Conservation (phyloP, 2,888 invertebrate genomes). For the Lissocephala sabroskyi region DNA sequence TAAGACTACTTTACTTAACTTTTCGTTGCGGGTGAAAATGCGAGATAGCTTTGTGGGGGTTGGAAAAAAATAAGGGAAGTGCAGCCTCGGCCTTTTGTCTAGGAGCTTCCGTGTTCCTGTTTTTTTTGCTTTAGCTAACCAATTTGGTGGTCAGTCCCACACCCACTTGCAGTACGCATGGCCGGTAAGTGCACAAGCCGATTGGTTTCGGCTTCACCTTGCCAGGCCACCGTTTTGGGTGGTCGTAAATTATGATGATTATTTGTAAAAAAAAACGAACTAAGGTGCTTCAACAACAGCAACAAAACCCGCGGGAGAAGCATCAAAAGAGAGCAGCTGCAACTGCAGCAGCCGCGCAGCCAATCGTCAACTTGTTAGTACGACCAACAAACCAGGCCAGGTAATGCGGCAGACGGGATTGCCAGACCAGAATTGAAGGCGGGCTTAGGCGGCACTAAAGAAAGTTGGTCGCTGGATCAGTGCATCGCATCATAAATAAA, state of each 20-base stretch:
- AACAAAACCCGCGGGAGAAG: not conserved
- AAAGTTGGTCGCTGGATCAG: not conserved
- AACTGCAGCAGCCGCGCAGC: constrained; percentile 22
- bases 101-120: too few relatives aligned
- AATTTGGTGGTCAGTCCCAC: not conserved
- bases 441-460: too few relatives aligned
- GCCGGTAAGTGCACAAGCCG: too few relatives aligned
- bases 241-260: constrained; percentile 59
- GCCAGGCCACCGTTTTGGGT: constrained; percentile 29
- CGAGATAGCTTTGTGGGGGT: too few relatives aligned
- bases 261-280: constrained; percentile 45
- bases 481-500: constrained; percentile 38
- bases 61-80: too few relatives aligned
- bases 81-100: too few relatives aligned
- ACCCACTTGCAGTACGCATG: not conserved
- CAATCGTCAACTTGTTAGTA: constrained; percentile 57
- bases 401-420: too few relatives aligned
- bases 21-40: too few relatives aligned
- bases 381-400: constrained; percentile 6
- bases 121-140: not conserved
- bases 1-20: too few relatives aligned
- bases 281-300: constrained; percentile 45
- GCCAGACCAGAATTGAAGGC: too few relatives aligned
- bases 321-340: not conserved
- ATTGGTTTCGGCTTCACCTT: not conserved